Percentiles rank a stretch among this genome's conserved stretches.
These are phyloP conservation scores for Hemibagrus wyckioides DNA, from an alignment of 2,113 vertebrate species.

Conservation along the genomic window DNA sequence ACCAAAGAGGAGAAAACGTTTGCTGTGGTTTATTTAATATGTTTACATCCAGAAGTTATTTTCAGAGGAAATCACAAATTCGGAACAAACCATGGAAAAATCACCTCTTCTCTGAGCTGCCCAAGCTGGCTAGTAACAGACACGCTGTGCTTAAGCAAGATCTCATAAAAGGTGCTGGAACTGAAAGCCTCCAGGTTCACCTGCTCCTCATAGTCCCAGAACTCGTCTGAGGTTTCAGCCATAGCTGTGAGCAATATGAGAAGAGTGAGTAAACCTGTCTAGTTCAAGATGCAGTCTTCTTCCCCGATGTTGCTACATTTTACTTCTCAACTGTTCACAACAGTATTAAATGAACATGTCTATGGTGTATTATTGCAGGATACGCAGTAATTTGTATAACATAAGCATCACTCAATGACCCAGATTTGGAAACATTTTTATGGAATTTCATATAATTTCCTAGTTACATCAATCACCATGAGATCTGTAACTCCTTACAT, in stretches of 20 bases:
- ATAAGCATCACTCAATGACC: too few species aligned
- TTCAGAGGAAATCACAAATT: neutral
- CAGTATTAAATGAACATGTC: neutral
- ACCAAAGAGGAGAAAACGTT: conserved; percentile 53
- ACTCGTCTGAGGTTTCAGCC: conserved; percentile 58
- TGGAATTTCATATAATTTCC: neutral
- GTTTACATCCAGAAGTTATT: conserved; percentile 29
- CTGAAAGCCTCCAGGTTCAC: conserved; percentile 86
- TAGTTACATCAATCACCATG: too few species aligned
- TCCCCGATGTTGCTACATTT: neutral
- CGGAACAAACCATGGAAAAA: neutral
- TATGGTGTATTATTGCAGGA: neutral
- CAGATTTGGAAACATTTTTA: neutral
- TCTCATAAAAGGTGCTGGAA: conserved; percentile 79
- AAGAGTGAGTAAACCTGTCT: neutral
- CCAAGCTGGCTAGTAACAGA: conserved; percentile 79
- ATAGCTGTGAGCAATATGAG: conserved; percentile 19
- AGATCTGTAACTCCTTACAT: too few species aligned
- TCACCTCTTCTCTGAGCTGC: conserved; percentile 84
- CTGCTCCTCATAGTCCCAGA: conserved; percentile 81
- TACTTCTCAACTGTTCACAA: neutral
- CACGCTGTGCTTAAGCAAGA: conserved; percentile 81
- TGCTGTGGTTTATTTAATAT: conserved; percentile 43
- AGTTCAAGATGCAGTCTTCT: neutral
- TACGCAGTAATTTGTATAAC: neutral